phyloP scores from a whole-genome alignment of 2,797 vertebrate genomes.

The Muscicapa comitata region DNA sequence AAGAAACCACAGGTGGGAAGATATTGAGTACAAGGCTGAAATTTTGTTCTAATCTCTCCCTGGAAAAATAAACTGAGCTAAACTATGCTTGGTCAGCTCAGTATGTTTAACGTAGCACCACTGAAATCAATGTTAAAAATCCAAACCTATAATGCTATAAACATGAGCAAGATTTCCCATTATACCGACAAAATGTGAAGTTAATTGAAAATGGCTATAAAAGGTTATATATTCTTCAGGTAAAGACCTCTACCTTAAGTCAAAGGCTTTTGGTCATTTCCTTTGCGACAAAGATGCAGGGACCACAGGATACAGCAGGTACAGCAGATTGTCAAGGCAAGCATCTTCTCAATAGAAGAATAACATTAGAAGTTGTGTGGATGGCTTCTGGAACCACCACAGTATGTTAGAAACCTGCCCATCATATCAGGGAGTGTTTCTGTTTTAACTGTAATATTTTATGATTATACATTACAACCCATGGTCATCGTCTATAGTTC shows the following conservation, averaged over 20 bases:
- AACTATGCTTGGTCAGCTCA: background rate
- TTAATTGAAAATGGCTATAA: background rate
- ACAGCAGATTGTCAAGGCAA: background rate
- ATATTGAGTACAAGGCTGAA: background rate
- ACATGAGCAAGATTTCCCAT: background rate
- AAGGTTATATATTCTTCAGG: background rate
- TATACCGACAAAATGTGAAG: background rate
- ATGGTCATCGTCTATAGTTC: background rate
- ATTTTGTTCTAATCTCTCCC: background rate
- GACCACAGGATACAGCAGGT: background rate
- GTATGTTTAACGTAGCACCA: fast-evolving
- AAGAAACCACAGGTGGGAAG: background rate
- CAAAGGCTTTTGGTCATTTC: background rate
- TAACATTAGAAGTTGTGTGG: background rate
- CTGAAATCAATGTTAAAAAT: background rate
- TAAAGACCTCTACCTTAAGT: background rate
- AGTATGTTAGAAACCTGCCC: background rate
- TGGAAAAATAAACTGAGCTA: background rate
- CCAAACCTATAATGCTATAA: background rate
- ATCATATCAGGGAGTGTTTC: background rate
- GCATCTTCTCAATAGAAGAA: background rate
- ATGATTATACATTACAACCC: background rate
- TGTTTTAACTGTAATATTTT: background rate
- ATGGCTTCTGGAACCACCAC: background rate
- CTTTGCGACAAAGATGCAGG: background rate